These are phyloP conservation scores for Orchesella flavescens DNA, from an alignment of 2,888 invertebrate species.

Conservation along the genomic window DNA sequence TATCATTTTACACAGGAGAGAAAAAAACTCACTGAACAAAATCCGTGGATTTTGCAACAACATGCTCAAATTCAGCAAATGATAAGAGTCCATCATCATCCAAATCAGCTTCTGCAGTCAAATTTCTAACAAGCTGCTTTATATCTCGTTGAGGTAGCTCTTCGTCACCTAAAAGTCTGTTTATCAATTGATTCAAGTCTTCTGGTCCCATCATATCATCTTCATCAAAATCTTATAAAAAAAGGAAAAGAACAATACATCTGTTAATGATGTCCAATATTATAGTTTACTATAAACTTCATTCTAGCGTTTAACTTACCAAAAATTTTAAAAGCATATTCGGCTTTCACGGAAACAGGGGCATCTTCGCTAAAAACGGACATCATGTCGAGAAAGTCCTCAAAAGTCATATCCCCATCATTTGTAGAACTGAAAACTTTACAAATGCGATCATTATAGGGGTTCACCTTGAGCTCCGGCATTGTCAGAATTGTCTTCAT, in stretches of 20 bases:
- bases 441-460: conserved; percentile 92
- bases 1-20: not conserved
- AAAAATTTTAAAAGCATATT: conserved; percentile 96
- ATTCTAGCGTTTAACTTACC: too few relatives aligned
- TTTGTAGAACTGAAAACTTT: conserved; percentile 92
- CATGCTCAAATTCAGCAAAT: conserved; percentile 96
- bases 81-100: conserved; percentile 95
- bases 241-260: too few relatives aligned
- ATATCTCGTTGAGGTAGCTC: conserved; percentile 84
- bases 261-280: too few relatives aligned
- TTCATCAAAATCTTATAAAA: conserved; percentile 90
- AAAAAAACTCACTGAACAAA: conserved; percentile 76
- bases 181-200: conserved; percentile 87
- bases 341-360: conserved; percentile 92
- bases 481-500: conserved; percentile 81
- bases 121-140: conserved; percentile 86
- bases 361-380: conserved; percentile 94
- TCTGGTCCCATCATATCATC: conserved; percentile 92
- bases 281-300: too few relatives aligned
- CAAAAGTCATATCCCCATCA: conserved; percentile 93
- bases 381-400: conserved; percentile 98
- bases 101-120: conserved; percentile 89
- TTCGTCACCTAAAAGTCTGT: conserved; percentile 81
- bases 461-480: conserved; percentile 89
- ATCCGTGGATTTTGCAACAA: conserved; percentile 94